Conservation (phyloP, 2,797 vertebrate genomes). For the Xenops minutus region DNA sequence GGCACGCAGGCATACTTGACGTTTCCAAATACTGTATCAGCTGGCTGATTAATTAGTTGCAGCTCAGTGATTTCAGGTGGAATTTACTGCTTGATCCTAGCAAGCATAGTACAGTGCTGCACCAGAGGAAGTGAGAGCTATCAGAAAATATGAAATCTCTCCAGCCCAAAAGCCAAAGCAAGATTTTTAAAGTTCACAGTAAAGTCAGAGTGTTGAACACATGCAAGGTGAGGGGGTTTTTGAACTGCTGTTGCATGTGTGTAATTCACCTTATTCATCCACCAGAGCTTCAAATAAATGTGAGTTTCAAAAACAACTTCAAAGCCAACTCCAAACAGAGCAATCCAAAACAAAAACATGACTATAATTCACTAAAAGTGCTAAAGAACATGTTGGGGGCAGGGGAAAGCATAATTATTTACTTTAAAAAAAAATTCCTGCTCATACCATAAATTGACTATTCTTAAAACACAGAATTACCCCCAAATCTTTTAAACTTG, state of each 20-base stretch:
- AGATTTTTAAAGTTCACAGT: neutral
- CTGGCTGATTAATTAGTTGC: neutral
- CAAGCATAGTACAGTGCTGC: neutral
- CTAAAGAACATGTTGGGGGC: rapidly evolving
- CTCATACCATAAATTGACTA: neutral
- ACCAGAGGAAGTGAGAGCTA: neutral
- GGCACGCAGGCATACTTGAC: neutral
- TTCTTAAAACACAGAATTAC: neutral
- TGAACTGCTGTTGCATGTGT: neutral
- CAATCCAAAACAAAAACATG: neutral
- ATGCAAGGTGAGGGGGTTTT: rapidly evolving
- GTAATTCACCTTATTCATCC: neutral
- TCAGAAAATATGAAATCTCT: neutral
- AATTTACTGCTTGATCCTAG: neutral
- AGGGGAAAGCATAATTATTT: neutral
- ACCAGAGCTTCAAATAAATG: neutral
- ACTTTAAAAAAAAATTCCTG: neutral
- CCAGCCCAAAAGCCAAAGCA: neutral
- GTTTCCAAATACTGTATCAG: neutral
- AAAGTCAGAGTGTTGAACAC: neutral
- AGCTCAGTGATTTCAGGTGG: neutral
- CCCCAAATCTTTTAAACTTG: neutral
- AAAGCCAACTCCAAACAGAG: neutral
- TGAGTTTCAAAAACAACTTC: neutral
- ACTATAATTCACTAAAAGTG: neutral